Evolutionary conservation across 2,888 invertebrate species (phyloP).

Genomic region (Atethmia centrago): DNA sequence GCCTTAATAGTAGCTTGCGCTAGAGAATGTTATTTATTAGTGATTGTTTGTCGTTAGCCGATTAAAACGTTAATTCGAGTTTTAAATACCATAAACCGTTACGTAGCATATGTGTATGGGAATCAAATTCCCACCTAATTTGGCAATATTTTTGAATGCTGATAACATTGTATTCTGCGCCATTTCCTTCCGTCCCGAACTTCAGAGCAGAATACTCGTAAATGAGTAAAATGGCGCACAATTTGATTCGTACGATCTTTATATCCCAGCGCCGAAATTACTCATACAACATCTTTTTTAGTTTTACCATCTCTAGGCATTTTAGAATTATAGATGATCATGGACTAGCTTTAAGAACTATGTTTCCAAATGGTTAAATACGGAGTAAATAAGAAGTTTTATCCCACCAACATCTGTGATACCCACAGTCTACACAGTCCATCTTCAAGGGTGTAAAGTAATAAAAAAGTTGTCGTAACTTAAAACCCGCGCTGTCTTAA

Average conservation of each 20-base stretch:
- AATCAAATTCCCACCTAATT: background rate
- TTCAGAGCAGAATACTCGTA: too few relatives aligned
- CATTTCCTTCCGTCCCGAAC: background rate
- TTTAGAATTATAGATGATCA: background rate
- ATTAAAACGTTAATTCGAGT: background rate
- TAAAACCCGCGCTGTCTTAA: constrained; percentile 31
- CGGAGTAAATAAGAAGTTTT: constrained; percentile 9
- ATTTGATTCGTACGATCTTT: background rate
- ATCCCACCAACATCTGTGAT: constrained; percentile 34
- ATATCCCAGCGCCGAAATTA: background rate
- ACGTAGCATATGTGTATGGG: too few relatives aligned
- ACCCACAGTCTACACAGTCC: background rate
- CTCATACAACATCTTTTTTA: background rate
- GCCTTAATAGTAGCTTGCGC: constrained; percentile 38
- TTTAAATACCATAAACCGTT: background rate
- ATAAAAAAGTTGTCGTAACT: constrained; percentile 51
- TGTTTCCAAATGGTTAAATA: constrained; percentile 2
- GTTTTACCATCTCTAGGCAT: too few relatives aligned
- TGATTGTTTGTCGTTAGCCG: constrained; percentile 9
- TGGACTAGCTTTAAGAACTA: background rate
- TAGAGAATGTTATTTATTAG: constrained; percentile 38
- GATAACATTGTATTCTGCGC: too few relatives aligned
- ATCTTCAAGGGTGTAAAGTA: constrained; percentile 39
- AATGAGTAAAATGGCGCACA: background rate
- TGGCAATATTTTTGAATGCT: background rate